Percentiles rank a stretch among this genome's conserved stretches.
These are phyloP conservation scores for Cnemophilus loriae DNA, from an alignment of 2,113 vertebrate genomes.

Conservation along the genomic window DNA sequence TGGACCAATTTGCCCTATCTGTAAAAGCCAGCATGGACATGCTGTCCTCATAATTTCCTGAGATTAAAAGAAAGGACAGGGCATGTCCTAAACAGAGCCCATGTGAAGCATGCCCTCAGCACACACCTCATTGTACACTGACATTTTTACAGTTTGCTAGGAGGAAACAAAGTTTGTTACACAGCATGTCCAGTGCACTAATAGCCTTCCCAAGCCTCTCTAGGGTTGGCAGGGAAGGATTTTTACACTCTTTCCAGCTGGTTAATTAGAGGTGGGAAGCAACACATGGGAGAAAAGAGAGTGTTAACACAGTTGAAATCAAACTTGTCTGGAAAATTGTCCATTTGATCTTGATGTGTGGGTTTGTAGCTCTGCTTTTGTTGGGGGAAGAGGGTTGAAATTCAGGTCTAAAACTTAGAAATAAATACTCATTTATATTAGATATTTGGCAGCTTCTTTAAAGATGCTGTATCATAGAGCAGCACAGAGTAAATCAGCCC, in stretches of 20 bases:
- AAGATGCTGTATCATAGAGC: neutral
- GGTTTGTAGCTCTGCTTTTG: neutral
- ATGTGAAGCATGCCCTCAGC: neutral
- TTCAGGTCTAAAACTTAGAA: neutral
- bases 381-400: neutral
- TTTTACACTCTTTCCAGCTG: neutral
- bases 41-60: neutral
- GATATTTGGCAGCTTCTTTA: neutral
- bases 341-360: neutral
- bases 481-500: neutral
- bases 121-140: neutral
- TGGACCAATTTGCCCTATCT: neutral
- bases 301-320: neutral
- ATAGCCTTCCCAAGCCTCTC: neutral
- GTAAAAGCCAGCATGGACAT: neutral
- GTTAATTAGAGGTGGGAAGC: neutral
- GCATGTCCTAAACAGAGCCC: neutral
- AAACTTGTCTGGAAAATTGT: neutral
- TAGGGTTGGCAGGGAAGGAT: neutral
- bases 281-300: neutral
- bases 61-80: neutral
- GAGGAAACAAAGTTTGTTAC: neutral
- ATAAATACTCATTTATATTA: neutral
- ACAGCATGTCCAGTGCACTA: neutral
- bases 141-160: neutral